Conservation (phyloP, 2,113 vertebrate genomes). For the Ptilonorhynchus violaceus region DNA sequence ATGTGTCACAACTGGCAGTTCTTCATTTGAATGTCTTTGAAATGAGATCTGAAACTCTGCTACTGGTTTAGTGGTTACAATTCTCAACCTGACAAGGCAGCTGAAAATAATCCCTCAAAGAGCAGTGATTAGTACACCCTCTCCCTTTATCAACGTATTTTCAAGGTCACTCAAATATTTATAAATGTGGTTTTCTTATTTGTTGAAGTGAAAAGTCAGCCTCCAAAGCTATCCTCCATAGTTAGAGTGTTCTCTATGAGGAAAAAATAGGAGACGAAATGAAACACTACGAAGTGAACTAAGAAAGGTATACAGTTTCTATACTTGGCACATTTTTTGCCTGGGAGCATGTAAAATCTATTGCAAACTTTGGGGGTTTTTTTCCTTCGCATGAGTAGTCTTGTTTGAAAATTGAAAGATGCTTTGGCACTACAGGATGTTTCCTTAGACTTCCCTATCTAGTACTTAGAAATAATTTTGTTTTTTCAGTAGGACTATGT, state of each 20-base stretch:
- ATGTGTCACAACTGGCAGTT: not conserved
- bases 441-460: not conserved
- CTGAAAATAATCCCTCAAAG: not conserved
- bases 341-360: not conserved
- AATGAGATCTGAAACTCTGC: not conserved
- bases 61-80: not conserved
- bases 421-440: not conserved
- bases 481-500: not conserved
- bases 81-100: not conserved
- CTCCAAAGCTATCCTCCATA: not conserved
- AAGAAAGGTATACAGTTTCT: not conserved
- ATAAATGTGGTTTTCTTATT: not conserved
- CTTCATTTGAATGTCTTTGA: conserved; percentile 32
- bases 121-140: not conserved
- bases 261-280: not conserved
- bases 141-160: not conserved
- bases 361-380: not conserved
- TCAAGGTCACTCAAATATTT: not conserved
- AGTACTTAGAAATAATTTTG: not conserved
- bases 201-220: not conserved
- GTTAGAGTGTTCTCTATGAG: not conserved
- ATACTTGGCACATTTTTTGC: not conserved
- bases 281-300: not conserved
- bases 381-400: not conserved
- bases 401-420: not conserved